Percentiles rank a stretch among this genome's conserved stretches.
Conservation (phyloP, 92 coral and sea anemone genomes). For the Bergia sp. region DNA sequence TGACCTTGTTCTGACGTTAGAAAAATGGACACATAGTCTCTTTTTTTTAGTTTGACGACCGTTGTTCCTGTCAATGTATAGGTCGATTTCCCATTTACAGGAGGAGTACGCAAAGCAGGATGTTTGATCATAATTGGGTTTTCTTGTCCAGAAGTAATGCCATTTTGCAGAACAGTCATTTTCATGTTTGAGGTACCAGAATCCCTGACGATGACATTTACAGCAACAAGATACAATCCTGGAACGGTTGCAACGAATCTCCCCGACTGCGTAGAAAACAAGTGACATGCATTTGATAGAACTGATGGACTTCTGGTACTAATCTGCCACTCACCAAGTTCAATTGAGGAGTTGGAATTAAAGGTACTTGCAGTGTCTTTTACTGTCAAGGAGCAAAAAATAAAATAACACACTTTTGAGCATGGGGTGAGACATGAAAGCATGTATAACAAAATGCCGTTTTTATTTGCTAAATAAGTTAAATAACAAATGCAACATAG, state of each 20-base stretch:
- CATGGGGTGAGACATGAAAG: neutral
- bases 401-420: neutral
- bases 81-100: neutral
- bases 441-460: too few relatives aligned
- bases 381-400: neutral
- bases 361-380: constrained; percentile 3
- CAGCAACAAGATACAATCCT: constrained; percentile 13
- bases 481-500: too few relatives aligned
- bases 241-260: neutral
- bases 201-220: constrained; percentile 25
- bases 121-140: constrained; percentile 16
- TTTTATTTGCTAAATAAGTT: too few relatives aligned
- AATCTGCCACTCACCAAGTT: constrained; percentile 20
- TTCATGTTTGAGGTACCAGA: neutral
- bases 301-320: neutral
- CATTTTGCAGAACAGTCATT: neutral
- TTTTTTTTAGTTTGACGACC: neutral
- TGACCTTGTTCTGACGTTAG: neutral
- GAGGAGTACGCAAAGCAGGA: too few relatives aligned
- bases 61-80: constrained; percentile 21
- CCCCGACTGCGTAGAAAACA: neutral
- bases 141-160: neutral
- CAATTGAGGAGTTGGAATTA: constrained; percentile 8
- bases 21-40: constrained; percentile 15
- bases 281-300: neutral